Conservation (phyloP, 37 sponge, comb jelly and placozoan species). For the Cliona cf. orientalis region DNA sequence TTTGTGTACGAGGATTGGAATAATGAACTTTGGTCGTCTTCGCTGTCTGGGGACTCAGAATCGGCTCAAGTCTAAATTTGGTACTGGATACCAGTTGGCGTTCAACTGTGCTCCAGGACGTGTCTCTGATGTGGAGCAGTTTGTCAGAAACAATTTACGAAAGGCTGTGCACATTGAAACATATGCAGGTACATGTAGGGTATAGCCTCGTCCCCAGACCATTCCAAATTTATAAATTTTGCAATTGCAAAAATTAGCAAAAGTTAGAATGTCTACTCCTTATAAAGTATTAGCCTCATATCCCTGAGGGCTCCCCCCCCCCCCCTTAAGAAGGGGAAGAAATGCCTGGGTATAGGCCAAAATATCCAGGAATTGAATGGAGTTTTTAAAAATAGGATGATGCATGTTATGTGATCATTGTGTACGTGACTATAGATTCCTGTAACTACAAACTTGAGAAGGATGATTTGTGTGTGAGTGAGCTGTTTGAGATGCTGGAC, state of each 20-base stretch:
- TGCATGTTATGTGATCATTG: neutral
- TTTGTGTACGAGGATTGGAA: slow-evolving; percentile 76
- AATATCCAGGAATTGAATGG: no score
- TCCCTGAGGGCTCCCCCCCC: no score
- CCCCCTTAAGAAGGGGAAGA: no score
- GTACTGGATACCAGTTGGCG: slow-evolving; percentile 80
- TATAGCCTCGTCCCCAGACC: no score
- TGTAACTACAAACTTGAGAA: slow-evolving; percentile 66
- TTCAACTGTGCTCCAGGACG: slow-evolving; percentile 55
- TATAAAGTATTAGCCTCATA: no score
- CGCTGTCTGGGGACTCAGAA: slow-evolving; percentile 62
- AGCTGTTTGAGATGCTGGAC: slow-evolving; percentile 65
- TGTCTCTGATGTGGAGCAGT: slow-evolving; percentile 50
- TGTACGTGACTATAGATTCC: slow-evolving; percentile 2
- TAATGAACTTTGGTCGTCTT: slow-evolving; percentile 79
- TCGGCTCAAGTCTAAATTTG: slow-evolving; percentile 81
- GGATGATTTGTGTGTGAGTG: slow-evolving; percentile 69
- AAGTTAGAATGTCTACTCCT: no score
- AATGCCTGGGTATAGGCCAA: no score
- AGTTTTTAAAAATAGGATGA: neutral
- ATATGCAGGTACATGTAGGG: slow-evolving; percentile 67
- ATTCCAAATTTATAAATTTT: no score
- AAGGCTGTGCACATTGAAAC: slow-evolving; percentile 67
- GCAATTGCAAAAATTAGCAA: no score
- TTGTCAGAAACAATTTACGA: slow-evolving; percentile 34